These are phyloP conservation scores for Caenorhabditis sp. DNA, from an alignment of 2,888 invertebrate species.

Conservation along the genomic window DNA sequence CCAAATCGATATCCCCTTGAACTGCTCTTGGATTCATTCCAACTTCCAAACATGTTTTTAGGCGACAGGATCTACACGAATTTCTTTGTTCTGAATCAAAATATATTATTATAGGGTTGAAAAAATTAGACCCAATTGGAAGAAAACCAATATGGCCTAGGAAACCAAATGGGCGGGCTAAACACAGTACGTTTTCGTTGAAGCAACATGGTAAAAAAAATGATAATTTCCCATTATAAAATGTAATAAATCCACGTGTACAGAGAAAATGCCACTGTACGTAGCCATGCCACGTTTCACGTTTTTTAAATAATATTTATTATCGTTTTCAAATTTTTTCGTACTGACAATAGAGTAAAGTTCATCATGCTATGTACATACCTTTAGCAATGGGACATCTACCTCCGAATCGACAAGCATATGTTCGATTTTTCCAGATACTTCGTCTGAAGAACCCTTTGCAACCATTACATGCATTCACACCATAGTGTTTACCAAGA, in stretches of 20 bases:
- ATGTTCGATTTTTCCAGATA: constrained; percentile 55
- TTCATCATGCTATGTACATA: neutral
- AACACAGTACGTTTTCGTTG: too few species aligned
- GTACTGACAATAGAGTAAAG: too few species aligned
- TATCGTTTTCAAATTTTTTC: too few species aligned
- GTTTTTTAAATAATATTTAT: too few species aligned
- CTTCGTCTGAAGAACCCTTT: constrained; percentile 67
- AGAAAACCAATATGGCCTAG: too few species aligned
- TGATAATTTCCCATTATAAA: too few species aligned
- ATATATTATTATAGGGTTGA: neutral
- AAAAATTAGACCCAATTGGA: too few species aligned
- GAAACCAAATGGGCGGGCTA: too few species aligned
- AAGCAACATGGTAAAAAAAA: too few species aligned
- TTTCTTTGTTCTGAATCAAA: constrained; percentile 51
- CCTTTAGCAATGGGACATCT: constrained; percentile 47
- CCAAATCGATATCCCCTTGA: constrained; percentile 35
- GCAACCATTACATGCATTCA: constrained; percentile 65
- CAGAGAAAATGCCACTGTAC: too few species aligned
- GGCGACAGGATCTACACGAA: constrained; percentile 52
- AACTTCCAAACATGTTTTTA: constrained; percentile 39
- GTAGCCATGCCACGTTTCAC: too few species aligned
- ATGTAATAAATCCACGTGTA: too few species aligned
- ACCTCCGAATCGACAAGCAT: constrained; percentile 47
- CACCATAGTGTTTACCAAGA: constrained; percentile 59
- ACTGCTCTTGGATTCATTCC: constrained; percentile 63